phyloP scores from a whole-genome alignment of 1,140 invertebrate genomes.

The Chlorops oryzae region DNA sequence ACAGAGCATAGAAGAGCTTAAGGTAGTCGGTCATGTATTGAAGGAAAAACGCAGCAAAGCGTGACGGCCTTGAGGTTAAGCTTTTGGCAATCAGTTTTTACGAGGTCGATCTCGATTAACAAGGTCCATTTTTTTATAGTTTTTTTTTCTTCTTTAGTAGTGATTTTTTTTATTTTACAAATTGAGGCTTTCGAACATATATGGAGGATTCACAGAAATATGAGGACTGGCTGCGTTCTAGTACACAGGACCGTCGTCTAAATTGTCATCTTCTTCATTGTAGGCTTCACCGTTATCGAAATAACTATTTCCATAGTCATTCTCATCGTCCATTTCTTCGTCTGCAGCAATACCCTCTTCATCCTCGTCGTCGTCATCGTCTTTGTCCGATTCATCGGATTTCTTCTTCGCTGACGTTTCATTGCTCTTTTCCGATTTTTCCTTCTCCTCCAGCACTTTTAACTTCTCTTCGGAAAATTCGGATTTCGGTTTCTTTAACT shows the following conservation, averaged over 20 bases:
- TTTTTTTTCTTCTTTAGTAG: too few relatives aligned
- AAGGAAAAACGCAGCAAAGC: too few relatives aligned
- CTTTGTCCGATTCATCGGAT: slow-evolving; percentile 45
- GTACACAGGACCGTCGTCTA: slow-evolving; percentile 70
- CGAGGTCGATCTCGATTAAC: too few relatives aligned
- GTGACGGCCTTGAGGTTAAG: too few relatives aligned
- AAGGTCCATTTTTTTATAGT: too few relatives aligned
- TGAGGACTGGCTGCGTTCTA: too few relatives aligned
- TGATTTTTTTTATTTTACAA: too few relatives aligned
- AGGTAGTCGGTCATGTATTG: too few relatives aligned
- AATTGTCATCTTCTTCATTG: slow-evolving; percentile 78
- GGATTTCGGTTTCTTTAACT: slow-evolving; percentile 23
- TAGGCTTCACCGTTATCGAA: slow-evolving; percentile 84
- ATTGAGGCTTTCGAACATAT: too few relatives aligned
- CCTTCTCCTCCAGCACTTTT: slow-evolving; percentile 55
- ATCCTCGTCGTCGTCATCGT: slow-evolving; percentile 52
- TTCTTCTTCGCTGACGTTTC: slow-evolving; percentile 50
- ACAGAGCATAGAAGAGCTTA: too few relatives aligned
- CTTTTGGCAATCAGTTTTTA: too few relatives aligned
- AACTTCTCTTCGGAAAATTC: slow-evolving; percentile 40
- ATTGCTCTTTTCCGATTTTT: slow-evolving; percentile 52
- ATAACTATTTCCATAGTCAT: slow-evolving; percentile 75
- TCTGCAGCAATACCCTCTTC: slow-evolving; percentile 53
- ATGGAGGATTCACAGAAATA: too few relatives aligned
- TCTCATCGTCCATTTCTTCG: slow-evolving; percentile 67